phyloP scores from a whole-genome alignment of 1,140 invertebrate genomes.

The Homalodisca vitripennis region DNA sequence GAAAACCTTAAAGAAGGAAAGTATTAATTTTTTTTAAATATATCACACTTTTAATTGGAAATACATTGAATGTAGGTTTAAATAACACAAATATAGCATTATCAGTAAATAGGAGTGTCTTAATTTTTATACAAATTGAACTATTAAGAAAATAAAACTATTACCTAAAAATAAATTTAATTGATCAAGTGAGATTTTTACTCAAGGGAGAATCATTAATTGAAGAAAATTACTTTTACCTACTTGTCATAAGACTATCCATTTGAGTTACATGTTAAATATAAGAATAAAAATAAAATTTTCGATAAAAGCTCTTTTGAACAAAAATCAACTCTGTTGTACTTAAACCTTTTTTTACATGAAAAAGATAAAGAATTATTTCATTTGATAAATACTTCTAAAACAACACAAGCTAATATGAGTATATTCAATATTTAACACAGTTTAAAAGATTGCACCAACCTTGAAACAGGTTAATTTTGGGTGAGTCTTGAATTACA shows the following conservation, averaged over 20 bases:
- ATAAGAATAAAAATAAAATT: too few species aligned
- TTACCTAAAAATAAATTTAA: neutral
- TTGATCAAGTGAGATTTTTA: too few species aligned
- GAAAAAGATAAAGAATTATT: too few species aligned
- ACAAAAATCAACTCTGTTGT: too few species aligned
- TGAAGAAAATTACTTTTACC: too few species aligned
- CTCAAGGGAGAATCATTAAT: too few species aligned
- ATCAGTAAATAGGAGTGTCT: neutral
- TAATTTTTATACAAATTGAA: neutral
- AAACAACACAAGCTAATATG: too few species aligned
- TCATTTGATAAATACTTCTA: too few species aligned
- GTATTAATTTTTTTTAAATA: neutral
- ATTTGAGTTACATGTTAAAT: too few species aligned
- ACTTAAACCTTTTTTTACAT: too few species aligned
- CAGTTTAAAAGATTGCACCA: neutral
- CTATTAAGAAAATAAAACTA: neutral
- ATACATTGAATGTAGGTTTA: neutral
- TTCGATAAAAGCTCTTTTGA: too few species aligned
- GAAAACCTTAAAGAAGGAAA: neutral
- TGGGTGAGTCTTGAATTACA: constrained; percentile 44
- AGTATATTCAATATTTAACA: neutral
- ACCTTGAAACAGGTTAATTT: neutral
- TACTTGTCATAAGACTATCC: too few species aligned
- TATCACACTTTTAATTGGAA: neutral
- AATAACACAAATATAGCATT: neutral